Conservation (phyloP, 2,797 vertebrate genomes). For the Halcyon leucocephala region DNA sequence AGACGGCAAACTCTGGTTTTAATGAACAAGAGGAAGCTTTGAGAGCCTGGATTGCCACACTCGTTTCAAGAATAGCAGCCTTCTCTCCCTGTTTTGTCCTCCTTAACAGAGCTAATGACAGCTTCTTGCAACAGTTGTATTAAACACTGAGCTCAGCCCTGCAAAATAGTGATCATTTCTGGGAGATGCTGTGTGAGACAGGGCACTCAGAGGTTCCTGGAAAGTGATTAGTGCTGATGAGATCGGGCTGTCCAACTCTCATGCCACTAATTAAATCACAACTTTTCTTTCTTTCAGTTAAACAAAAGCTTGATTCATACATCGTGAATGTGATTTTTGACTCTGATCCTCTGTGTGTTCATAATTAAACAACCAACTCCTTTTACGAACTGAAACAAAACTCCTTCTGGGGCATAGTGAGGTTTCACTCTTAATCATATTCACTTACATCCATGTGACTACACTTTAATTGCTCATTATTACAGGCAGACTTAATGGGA, state of each 20-base stretch:
- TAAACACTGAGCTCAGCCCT: background rate
- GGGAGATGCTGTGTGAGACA: slow-evolving; percentile 20
- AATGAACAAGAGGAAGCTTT: background rate
- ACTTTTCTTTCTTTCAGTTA: background rate
- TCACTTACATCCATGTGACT: background rate
- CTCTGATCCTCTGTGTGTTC: background rate
- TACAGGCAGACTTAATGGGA: background rate
- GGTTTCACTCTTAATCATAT: slow-evolving; percentile 21
- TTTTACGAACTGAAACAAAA: background rate
- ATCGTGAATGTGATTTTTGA: slow-evolving; percentile 10
- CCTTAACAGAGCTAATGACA: background rate
- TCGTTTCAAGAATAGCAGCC: background rate
- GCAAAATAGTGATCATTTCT: slow-evolving; percentile 39
- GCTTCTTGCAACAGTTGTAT: slow-evolving; percentile 13
- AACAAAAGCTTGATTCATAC: slow-evolving; percentile 41
- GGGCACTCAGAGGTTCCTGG: background rate
- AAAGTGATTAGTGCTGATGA: slow-evolving; percentile 31
- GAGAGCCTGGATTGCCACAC: background rate
- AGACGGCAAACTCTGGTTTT: background rate
- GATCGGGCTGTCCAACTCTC: background rate
- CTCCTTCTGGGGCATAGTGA: background rate
- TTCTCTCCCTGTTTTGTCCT: background rate
- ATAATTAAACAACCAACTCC: background rate
- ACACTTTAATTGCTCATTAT: slow-evolving; percentile 9
- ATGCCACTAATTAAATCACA: slow-evolving; percentile 35